Evolutionary conservation across 2,888 invertebrate species (phyloP).

Genomic region (Xanthostigma xanthostigma): DNA sequence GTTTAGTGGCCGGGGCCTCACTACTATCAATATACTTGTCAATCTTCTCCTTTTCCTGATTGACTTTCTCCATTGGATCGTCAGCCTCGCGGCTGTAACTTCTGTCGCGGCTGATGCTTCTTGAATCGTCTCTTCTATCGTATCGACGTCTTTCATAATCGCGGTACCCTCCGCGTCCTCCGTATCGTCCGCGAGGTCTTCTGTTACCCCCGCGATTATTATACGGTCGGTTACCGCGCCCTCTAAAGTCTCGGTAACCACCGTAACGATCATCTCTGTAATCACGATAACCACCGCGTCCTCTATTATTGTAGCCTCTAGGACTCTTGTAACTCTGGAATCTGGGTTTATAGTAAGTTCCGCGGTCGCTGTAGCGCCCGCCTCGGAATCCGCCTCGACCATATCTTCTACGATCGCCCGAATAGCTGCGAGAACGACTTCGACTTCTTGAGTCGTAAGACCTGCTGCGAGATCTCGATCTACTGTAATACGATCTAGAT

Average conservation of each 20-base stretch:
- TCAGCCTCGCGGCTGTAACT: conserved; percentile 20
- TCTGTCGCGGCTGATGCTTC: conserved; percentile 41
- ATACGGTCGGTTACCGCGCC: conserved; percentile 25
- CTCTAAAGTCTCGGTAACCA: conserved; percentile 20
- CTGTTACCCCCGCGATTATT: conserved; percentile 22
- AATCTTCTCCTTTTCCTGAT: conserved; percentile 39
- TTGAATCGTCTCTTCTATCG: conserved; percentile 36
- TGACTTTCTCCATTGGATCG: conserved; percentile 34
- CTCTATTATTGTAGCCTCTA: conserved; percentile 16
- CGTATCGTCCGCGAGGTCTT: conserved; percentile 22
- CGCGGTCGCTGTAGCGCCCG: conserved; percentile 44
- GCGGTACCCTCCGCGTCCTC: conserved; percentile 35
- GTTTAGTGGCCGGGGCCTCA: conserved; percentile 27
- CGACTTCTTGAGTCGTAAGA: conserved; percentile 40
- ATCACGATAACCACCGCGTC: conserved; percentile 23
- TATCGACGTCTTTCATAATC: conserved; percentile 52
- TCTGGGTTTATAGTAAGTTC: conserved; percentile 65
- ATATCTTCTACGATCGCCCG: conserved; percentile 32
- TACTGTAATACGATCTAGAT: conserved; percentile 46
- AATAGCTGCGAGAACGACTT: conserved; percentile 40
- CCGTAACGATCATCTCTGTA: conserved; percentile 23
- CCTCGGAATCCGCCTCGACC: conserved; percentile 32
- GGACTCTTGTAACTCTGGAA: conserved; percentile 49
- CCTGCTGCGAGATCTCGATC: conserved; percentile 32
- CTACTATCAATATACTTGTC: conserved; percentile 37